Base-by-base conservation (phyloP, 2,797 vertebrate species). In the Megaceryle alcyon region DNA sequence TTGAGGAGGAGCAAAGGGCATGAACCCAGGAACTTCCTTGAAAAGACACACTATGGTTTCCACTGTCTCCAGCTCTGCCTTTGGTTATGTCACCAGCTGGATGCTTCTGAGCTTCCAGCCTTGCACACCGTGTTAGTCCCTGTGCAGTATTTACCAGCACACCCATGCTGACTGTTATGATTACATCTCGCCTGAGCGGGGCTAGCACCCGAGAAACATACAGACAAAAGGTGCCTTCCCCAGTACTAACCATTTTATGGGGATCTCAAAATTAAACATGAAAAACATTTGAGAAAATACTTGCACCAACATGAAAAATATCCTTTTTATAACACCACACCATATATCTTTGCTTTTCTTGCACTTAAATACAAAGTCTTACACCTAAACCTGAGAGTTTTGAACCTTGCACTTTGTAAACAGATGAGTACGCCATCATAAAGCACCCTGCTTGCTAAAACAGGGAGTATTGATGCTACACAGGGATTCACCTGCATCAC, bases 81-180 rank as follows among this genome's bases (percentile, higher is more conserved):
- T 90, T 4, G 4, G 43, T 87, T 84, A 43, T 78, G 75, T 82
- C 76, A 89, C 44, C 76, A 82, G 71, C 75, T 88, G 71, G 71
- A 61, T 92, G 79, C 78, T 96, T 88, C 69, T 3, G 29, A 91
- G 91, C 72, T 82, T 71, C 86, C 88, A 90, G 83, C 79, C 76
- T 82, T 17, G 10, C 82, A 78, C 0, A 7, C 83, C 86, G 44
- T 5, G 4, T 59, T 57, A 16, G 49, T 89, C 82, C 93, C 92
- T 85, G 56, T 37, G 80, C 56, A 88, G 18, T 88, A 92, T 90
- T 94, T 92, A 94, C 68, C 90, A 83, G 86, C 75, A 80, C 4
- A 53, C 72, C 87, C 56, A 43, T 10, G 17, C 51, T 75, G 68
- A 69, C 88, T 95, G 66, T 91, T 94, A 81, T 91, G 90, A 78